phyloP scores from a whole-genome alignment of 2,113 vertebrate genomes.

The Australoheros scitulus region DNA sequence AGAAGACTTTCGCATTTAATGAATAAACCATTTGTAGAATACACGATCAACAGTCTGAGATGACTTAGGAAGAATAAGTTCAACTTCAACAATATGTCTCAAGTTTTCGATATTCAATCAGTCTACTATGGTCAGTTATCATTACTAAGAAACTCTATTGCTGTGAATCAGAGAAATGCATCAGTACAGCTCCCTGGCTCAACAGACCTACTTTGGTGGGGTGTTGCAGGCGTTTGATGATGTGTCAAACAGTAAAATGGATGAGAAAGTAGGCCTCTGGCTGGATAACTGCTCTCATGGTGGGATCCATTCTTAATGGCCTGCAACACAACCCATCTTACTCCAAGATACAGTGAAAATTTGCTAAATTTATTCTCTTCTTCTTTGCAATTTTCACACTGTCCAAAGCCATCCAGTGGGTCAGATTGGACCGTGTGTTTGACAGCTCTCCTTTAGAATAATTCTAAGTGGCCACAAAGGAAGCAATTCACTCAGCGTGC shows the following conservation, averaged over 20 bases:
- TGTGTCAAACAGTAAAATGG: not conserved
- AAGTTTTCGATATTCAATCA: not conserved
- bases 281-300: not conserved
- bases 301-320: not conserved
- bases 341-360: not conserved
- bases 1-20: not conserved
- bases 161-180: not conserved
- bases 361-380: too few species aligned
- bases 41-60: not conserved
- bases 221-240: not conserved
- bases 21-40: not conserved
- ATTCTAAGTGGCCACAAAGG: too few species aligned
- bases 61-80: not conserved
- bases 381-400: too few species aligned
- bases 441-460: too few species aligned
- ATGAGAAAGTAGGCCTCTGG: not conserved
- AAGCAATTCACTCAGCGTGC: too few species aligned
- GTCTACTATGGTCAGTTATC: not conserved
- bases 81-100: not conserved
- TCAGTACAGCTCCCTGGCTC: not conserved
- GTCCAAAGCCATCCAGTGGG: too few species aligned
- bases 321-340: not conserved
- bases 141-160: not conserved
- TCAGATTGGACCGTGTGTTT: too few species aligned
- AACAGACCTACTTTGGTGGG: not conserved